A percentile compares a stretch with the other conserved stretches of the same genome.
Evolutionary conservation across 1,140 invertebrate genomes (phyloP).

Genomic region (Metopolophium dirhodum): DNA sequence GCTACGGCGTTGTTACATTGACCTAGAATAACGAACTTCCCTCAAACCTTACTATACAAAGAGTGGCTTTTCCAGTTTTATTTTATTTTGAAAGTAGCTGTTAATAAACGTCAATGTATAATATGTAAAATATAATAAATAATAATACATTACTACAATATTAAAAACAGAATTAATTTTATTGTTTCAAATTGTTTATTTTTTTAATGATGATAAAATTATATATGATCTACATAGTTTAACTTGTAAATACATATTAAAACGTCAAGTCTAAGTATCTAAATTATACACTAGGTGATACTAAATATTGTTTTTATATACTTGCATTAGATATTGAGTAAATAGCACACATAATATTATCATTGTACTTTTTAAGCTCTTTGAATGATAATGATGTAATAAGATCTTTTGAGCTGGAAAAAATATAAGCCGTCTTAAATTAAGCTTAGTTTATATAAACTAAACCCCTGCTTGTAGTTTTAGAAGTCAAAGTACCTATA

Average conservation of each 20-base stretch:
- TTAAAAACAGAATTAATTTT: neutral
- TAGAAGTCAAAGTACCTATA: neutral
- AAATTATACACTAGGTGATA: neutral
- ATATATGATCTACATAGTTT: neutral
- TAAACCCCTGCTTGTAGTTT: neutral
- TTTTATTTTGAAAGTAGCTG: too few relatives aligned
- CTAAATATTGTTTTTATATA: neutral
- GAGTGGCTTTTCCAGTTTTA: too few relatives aligned
- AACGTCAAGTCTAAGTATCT: neutral
- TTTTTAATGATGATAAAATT: neutral
- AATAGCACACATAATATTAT: neutral
- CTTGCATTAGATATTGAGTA: neutral
- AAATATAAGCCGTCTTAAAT: neutral
- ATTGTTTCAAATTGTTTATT: neutral
- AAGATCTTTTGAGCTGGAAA: neutral
- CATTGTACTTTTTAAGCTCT: neutral
- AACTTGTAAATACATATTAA: neutral
- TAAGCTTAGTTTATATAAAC: neutral
- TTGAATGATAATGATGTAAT: neutral
- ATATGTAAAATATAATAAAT: neutral
- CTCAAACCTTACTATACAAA: too few relatives aligned
- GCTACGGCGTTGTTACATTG: too few relatives aligned
- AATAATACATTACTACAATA: neutral
- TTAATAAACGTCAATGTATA: too few relatives aligned
- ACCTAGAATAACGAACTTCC: too few relatives aligned